Evolutionary conservation across 2,113 vertebrate genomes (phyloP).

Genomic region (Syrrhaptes paradoxus): DNA sequence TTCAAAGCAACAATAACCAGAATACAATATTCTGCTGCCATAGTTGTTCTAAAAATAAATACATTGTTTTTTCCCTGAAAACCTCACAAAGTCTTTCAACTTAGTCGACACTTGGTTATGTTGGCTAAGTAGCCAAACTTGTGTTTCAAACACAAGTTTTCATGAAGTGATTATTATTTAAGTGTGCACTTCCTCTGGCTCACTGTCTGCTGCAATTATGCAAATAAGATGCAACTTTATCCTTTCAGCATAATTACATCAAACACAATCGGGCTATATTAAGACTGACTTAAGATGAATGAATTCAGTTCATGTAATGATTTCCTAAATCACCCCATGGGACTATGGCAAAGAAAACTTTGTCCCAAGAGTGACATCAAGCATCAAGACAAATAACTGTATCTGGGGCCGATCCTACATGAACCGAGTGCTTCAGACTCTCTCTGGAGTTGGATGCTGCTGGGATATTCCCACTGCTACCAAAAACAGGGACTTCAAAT

Average conservation of each 20-base stretch:
- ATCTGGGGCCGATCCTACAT: not conserved
- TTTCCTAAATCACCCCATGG: conserved; percentile 2
- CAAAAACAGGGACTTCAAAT: not conserved
- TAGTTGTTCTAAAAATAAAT: not conserved
- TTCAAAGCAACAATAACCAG: not conserved
- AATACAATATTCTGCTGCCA: not conserved
- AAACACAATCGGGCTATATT: conserved; percentile 43
- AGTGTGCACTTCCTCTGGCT: not conserved
- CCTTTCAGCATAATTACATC: conserved; percentile 69
- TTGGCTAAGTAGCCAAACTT: not conserved
- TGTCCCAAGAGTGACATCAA: conserved; percentile 14
- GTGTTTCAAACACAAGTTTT: not conserved
- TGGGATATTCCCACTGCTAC: not conserved
- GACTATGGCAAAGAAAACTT: not conserved
- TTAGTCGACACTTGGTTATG: not conserved
- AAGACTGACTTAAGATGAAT: conserved; percentile 52
- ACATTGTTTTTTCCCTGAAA: not conserved
- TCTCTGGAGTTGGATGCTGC: not conserved
- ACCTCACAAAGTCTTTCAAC: not conserved
- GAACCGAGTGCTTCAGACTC: rapidly evolving
- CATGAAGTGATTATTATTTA: conserved; percentile 14
- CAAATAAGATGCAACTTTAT: conserved; percentile 61
- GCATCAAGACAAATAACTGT: not conserved
- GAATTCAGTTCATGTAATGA: conserved; percentile 24
- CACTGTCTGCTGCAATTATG: conserved; percentile 41